Evolutionary conservation across 2,888 invertebrate species (phyloP).

Genomic region (Cylloceria caligata): DNA sequence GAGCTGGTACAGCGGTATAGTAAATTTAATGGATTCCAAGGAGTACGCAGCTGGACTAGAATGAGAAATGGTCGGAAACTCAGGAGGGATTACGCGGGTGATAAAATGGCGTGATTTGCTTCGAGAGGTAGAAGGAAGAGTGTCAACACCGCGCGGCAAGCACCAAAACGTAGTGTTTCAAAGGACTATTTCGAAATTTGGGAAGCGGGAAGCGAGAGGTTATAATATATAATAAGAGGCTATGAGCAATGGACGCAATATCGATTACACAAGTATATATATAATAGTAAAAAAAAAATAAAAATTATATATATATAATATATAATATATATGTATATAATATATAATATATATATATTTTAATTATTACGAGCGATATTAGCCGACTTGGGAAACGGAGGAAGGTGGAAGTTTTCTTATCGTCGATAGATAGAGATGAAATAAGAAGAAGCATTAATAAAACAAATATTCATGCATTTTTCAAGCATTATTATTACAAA

Average conservation of each 20-base stretch:
- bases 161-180: slow-evolving; percentile 65
- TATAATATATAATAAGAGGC: slow-evolving; percentile 73
- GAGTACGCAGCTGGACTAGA: slow-evolving; percentile 23
- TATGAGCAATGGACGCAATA: slow-evolving; percentile 81
- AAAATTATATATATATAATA: slow-evolving; percentile 68
- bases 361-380: slow-evolving; percentile 76
- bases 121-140: slow-evolving; percentile 15
- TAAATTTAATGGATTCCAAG: slow-evolving; percentile 46
- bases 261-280: slow-evolving; percentile 78
- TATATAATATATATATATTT: slow-evolving; percentile 63
- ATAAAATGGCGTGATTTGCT: slow-evolving; percentile 47
- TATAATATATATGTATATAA: slow-evolving; percentile 60
- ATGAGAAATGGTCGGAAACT: slow-evolving; percentile 26
- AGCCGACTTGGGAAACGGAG: slow-evolving; percentile 68
- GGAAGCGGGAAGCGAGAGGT: slow-evolving; percentile 75
- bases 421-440: slow-evolving; percentile 80
- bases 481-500: slow-evolving; percentile 95
- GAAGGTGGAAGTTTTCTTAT: slow-evolving; percentile 66
- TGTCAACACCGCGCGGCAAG: slow-evolving; percentile 66
- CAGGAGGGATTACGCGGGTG: slow-evolving; percentile 24
- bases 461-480: slow-evolving; percentile 94
- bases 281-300: slow-evolving; percentile 69
- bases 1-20: slow-evolving; percentile 13
- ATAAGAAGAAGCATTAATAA: slow-evolving; percentile 87
- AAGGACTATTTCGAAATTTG: slow-evolving; percentile 63